Evolutionary conservation across 2,113 vertebrate genomes (phyloP).

Genomic region (Chascanopsetta lugubris): DNA sequence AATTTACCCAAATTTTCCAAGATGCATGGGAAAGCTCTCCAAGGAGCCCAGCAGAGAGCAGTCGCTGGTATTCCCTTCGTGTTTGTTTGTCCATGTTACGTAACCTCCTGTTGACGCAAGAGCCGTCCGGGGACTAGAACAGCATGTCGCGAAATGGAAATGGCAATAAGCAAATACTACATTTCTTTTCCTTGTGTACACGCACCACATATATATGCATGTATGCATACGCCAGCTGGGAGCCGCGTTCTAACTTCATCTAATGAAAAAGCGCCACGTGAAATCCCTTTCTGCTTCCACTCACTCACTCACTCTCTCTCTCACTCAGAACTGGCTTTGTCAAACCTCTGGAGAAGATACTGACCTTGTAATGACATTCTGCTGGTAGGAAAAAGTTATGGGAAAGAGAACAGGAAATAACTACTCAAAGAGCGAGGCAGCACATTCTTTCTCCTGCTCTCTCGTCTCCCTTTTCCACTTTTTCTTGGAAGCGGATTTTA

Average conservation of each 20-base stretch:
- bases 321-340: not conserved
- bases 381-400: not conserved
- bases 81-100: slow-evolving; percentile 53
- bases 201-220: not conserved
- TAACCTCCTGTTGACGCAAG: slow-evolving; percentile 16
- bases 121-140: not conserved
- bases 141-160: slow-evolving; percentile 14
- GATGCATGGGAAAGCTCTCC: slow-evolving; percentile 53
- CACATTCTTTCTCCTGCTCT: not conserved
- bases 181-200: not conserved
- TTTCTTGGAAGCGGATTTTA: not conserved
- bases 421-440: not conserved
- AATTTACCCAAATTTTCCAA: slow-evolving; percentile 54
- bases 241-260: not conserved
- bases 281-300: not conserved
- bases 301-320: not conserved
- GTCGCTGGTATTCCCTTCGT: slow-evolving; percentile 14
- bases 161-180: not conserved
- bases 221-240: no score
- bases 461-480: not conserved
- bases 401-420: slow-evolving; percentile 1
- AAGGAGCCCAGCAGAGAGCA: slow-evolving; percentile 19
- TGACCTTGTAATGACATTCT: slow-evolving; percentile 2
- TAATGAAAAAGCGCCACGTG: not conserved
- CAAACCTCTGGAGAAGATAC: not conserved